A percentile compares a stretch with the other conserved stretches of the same genome.
Conservation (phyloP, 2,113 vertebrate genomes). For the Eleginops maclovinus region DNA sequence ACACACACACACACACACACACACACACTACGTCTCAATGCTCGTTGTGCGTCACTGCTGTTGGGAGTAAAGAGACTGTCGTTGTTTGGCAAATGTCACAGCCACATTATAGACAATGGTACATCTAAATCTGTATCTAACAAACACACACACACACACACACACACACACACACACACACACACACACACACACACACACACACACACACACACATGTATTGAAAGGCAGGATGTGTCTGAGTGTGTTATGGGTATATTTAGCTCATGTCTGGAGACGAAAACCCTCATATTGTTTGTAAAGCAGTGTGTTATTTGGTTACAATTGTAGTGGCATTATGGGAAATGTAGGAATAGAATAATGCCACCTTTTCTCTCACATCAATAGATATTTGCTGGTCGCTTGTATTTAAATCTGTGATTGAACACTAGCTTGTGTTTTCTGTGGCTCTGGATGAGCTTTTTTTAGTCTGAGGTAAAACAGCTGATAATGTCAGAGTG, state of each 20-base stretch:
- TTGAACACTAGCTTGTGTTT: no score
- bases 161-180: neutral
- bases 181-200: conserved; percentile 31
- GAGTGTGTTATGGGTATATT: conserved; percentile 45
- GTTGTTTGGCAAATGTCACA: conserved; percentile 49
- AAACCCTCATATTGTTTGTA: conserved; percentile 10
- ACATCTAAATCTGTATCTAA: conserved; percentile 54
- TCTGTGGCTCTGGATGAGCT: neutral
- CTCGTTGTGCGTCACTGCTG: conserved; percentile 52
- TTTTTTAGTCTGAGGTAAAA: neutral
- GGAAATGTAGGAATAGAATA: no score
- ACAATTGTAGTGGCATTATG: no score
- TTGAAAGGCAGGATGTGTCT: conserved; percentile 68
- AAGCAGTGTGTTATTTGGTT: neutral
- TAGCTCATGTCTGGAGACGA: neutral
- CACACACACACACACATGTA: conserved; percentile 26
- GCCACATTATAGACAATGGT: conserved; percentile 60
- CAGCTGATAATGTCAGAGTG: neutral
- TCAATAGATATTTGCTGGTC: no score
- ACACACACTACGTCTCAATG: conserved; percentile 1
- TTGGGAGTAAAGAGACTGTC: conserved; percentile 17
- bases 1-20: neutral
- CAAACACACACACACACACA: conserved; percentile 12
- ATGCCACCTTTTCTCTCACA: no score
- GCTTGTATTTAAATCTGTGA: no score